Evolutionary conservation across 2,113 vertebrate species (phyloP).

Genomic region (Pipa parva): DNA sequence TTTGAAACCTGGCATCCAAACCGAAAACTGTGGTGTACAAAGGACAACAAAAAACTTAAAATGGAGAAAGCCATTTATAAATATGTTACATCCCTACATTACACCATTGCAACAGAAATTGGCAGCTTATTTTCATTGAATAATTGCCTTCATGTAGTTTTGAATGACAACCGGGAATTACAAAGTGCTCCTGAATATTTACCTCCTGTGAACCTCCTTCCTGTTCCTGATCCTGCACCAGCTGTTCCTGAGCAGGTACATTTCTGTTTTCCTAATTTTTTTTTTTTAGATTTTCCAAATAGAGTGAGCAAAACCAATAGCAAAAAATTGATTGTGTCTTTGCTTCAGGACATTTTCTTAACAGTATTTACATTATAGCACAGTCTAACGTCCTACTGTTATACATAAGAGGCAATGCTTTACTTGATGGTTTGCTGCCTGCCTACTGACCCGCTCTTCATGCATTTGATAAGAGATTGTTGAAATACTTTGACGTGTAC

Average conservation of each 20-base stretch:
- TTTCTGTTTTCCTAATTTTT: no score
- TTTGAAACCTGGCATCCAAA: slow-evolving; percentile 54
- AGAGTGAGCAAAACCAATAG: no score
- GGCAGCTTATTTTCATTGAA: slow-evolving; percentile 14
- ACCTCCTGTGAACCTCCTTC: neutral
- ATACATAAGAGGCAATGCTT: no score
- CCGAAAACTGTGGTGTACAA: slow-evolving; percentile 52
- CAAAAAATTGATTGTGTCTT: no score
- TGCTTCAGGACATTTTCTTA: no score
- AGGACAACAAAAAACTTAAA: slow-evolving; percentile 23
- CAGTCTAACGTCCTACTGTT: no score
- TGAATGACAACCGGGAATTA: slow-evolving; percentile 14
- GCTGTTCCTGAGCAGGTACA: slow-evolving; percentile 4
- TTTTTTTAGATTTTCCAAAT: no score
- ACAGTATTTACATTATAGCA: no score
- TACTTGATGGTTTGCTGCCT: no score
- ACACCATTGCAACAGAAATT: slow-evolving; percentile 19
- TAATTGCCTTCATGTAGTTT: slow-evolving; percentile 25
- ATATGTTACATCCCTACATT: slow-evolving; percentile 22
- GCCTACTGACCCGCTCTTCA: no score
- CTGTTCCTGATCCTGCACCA: neutral
- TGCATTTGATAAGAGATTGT: no score
- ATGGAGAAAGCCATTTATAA: slow-evolving; percentile 6
- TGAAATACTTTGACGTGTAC: no score
- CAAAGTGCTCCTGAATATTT: slow-evolving; percentile 11